Base-by-base conservation (phyloP, 2,113 vertebrate genomes). In the Chitala chitala region DNA sequence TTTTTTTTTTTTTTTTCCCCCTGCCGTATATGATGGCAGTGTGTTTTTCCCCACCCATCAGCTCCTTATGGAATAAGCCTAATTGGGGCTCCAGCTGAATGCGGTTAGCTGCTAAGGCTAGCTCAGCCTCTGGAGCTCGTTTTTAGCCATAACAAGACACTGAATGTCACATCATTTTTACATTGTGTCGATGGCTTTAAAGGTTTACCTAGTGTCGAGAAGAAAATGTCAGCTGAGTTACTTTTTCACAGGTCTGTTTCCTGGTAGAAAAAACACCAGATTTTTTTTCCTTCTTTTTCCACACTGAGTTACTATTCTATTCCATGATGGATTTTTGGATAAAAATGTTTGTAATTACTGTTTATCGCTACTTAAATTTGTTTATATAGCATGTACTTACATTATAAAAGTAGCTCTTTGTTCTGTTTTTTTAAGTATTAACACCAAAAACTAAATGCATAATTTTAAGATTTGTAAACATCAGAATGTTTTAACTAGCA, bases 101-200 rank as follows among this genome's bases (percentile, higher is more conserved):
- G 20, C 61, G 7, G 5, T n/a, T 2, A 38, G 63, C 61, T 4
- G 33, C 61, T 26, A 29, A 33, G 3, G 20, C 33, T 44, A 26
- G 36, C n/a, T 42, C 20, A 42, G n/a, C 63, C 12, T n/a, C 38
- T 1, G 63, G 38, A 38, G 63, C 1, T 10, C 12, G 38, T 64
- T 64, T 9, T 65, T 42, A 65, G 38, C 63, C 22, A 38, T 24
- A 65, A 65, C 42, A 13, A 65, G 38, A 65, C n/a, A 65, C 38
- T 42, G 9, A 3, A 1, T 42, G 10, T 42, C 63, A 24, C 38
- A 42, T 65, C 20, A 44, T 40, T 44, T 24, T 65, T 44, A 65
- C 38, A 10, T 1, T 4, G n/a, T 10, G 38, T 65, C 63, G 24
- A 42, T 44, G 24, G 40, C 38, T 65, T 65, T 8, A 42, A 65